Evolutionary conservation across 1,140 invertebrate genomes (phyloP).

Genomic region (Cryptotermes secundus): DNA sequence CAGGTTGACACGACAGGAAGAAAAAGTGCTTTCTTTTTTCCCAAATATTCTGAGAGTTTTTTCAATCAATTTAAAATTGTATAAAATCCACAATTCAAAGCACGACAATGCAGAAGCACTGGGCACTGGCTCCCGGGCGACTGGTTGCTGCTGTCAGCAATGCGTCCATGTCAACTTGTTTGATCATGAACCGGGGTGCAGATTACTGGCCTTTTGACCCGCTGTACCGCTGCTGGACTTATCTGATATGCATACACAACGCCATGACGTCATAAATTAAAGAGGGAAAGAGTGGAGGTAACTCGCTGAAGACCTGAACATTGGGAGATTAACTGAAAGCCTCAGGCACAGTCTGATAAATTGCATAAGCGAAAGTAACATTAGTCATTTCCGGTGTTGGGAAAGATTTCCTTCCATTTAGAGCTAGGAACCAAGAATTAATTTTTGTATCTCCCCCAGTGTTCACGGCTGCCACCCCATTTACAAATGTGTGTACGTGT

Average conservation of each 20-base stretch:
- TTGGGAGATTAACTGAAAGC: not conserved
- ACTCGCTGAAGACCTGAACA: not conserved
- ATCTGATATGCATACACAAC: slow-evolving; percentile 5
- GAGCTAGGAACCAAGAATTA: not conserved
- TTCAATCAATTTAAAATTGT: too few relatives aligned
- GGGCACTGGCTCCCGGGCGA: too few relatives aligned
- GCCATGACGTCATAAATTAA: not conserved
- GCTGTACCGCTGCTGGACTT: not conserved
- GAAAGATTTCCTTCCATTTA: not conserved
- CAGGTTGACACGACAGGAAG: too few relatives aligned
- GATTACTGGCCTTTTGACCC: too few relatives aligned
- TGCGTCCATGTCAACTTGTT: too few relatives aligned
- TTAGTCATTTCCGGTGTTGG: not conserved
- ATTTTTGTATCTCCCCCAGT: not conserved
- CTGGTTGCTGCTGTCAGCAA: too few relatives aligned
- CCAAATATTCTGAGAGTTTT: too few relatives aligned
- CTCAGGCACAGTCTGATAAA: not conserved
- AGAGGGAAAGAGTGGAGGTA: not conserved
- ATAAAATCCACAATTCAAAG: too few relatives aligned
- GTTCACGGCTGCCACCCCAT: not conserved
- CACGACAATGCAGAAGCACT: too few relatives aligned
- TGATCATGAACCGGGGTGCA: too few relatives aligned
- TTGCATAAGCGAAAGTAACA: not conserved
- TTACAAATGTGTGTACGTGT: not conserved
- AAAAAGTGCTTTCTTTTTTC: too few relatives aligned